Percentiles rank a stretch among this genome's conserved stretches.
These are phyloP conservation scores for Percina caprodes DNA, from an alignment of 2,113 vertebrate genomes.

Conservation along the genomic window DNA sequence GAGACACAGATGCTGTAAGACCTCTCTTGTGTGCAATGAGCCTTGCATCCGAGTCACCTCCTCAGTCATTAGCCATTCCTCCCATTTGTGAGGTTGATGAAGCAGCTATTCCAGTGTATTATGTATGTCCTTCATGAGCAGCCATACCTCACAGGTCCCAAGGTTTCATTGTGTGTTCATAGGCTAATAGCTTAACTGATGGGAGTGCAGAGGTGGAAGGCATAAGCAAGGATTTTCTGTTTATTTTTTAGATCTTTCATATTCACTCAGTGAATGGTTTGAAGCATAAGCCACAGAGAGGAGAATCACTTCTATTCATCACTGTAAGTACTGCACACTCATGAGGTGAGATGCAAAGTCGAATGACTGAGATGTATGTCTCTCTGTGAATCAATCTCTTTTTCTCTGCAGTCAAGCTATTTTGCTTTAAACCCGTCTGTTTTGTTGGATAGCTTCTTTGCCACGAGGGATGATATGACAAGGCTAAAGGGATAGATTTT, in stretches of 20 bases:
- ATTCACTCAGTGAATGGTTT: background rate
- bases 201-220: slow-evolving; percentile 11
- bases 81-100: slow-evolving; percentile 59
- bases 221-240: slow-evolving; percentile 7
- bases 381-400: slow-evolving; percentile 39
- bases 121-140: slow-evolving; percentile 49
- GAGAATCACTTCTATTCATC: slow-evolving; percentile 47
- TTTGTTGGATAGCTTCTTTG: slow-evolving; percentile 37
- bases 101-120: slow-evolving; percentile 28
- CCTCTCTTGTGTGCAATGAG: slow-evolving; percentile 53
- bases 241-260: slow-evolving; percentile 19
- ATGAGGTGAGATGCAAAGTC: slow-evolving; percentile 44
- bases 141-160: slow-evolving; percentile 23
- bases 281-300: slow-evolving; percentile 10
- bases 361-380: slow-evolving; percentile 41
- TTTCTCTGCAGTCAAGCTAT: slow-evolving; percentile 15
- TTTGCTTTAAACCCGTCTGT: slow-evolving; percentile 15
- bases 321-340: slow-evolving; percentile 39
- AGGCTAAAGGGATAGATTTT: slow-evolving; percentile 45
- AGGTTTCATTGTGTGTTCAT: slow-evolving; percentile 49
- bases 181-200: slow-evolving; percentile 41
- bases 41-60: slow-evolving; percentile 39
- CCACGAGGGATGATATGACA: slow-evolving; percentile 36
- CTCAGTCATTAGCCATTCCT: slow-evolving; percentile 64
- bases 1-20: slow-evolving; percentile 46